Base-by-base conservation (phyloP, 2,113 vertebrate genomes). In the Myocastor coypus region DNA sequence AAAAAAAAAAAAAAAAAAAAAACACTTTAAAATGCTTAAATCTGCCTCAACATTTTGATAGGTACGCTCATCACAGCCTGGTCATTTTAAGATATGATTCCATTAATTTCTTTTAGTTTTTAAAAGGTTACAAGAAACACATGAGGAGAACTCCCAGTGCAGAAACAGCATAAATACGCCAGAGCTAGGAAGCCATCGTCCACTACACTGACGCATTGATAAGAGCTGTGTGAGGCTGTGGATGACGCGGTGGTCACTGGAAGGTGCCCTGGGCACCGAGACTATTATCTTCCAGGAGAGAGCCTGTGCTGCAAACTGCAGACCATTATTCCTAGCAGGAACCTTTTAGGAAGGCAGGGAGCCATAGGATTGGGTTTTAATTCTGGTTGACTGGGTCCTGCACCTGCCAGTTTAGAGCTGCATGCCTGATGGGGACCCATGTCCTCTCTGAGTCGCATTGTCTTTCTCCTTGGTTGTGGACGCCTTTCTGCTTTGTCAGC, bases 291-390 rank as follows among this genome's bases (percentile, higher is more conserved):
- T 5, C 12, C 42, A 88, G 14, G 1, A 1, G 19, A 78, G 4
- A 22, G 0, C 0, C 14, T 69, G n/a, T 5, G 2, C 40, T 0
- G 40, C 19, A 57, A n/a, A 59, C 10, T 40, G 11, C 14, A 24
- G 30, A 7, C 68, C 1, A 81, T 50, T 63, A 37, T 71, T 3
- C 24, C 19, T 13, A 32, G 14, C 14, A 68, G 34, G 7, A 1
- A 34, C 55, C 22, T 78, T 40, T 32, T 52, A 3, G 7, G 34
- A 9, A 20, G 26, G 11, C 34, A 34, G 55, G 77, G 94, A 61
- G 26, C 59, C 71, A 80, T 8, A 8, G 5, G 3, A 69, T 75
- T 42, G 17, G 55, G 3, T 16, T 40, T 80, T 42, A 77, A 84
- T 40, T 37, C 4, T 30, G 7, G 0, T 83, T 68, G 32, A 11